These are phyloP conservation scores for Agapornis canus DNA, from an alignment of 2,797 vertebrate genomes.

Conservation along the genomic window DNA sequence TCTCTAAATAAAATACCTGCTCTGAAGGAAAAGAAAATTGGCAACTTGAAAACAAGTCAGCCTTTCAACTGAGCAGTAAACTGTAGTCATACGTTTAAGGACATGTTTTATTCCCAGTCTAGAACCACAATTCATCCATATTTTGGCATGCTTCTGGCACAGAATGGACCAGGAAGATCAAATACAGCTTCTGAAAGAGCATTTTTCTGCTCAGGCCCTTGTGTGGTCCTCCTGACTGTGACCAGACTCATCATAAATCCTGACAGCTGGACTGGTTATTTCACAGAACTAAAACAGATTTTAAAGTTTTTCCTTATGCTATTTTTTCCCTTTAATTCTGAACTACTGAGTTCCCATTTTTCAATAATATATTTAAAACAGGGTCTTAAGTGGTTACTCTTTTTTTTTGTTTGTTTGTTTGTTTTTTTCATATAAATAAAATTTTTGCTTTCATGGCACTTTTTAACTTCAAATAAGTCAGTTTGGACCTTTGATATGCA, in stretches of 20 bases:
- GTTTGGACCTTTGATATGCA: not conserved
- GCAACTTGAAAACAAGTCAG: not conserved
- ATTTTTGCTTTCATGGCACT: not conserved
- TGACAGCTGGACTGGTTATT: not conserved
- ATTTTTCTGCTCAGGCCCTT: not conserved
- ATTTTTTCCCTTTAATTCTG: not conserved
- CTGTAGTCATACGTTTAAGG: not conserved
- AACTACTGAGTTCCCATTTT: not conserved
- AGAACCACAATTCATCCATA: not conserved
- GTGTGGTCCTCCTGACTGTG: not conserved
- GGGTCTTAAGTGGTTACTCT: not conserved
- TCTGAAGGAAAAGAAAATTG: slow-evolving; percentile 20
- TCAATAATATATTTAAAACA: not conserved
- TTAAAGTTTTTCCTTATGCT: not conserved
- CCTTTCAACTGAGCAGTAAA: not conserved
- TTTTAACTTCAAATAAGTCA: not conserved
- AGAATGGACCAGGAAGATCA: not conserved
- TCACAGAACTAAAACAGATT: not conserved
- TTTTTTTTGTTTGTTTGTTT: not conserved
- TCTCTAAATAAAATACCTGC: slow-evolving; percentile 1
- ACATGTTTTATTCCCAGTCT: not conserved
- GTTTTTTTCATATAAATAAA: not conserved
- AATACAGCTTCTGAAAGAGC: not conserved
- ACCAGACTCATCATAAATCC: not conserved
- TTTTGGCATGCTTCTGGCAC: not conserved